Conservation (phyloP, 1,140 invertebrate species). For the Cherax quadricarinatus region DNA sequence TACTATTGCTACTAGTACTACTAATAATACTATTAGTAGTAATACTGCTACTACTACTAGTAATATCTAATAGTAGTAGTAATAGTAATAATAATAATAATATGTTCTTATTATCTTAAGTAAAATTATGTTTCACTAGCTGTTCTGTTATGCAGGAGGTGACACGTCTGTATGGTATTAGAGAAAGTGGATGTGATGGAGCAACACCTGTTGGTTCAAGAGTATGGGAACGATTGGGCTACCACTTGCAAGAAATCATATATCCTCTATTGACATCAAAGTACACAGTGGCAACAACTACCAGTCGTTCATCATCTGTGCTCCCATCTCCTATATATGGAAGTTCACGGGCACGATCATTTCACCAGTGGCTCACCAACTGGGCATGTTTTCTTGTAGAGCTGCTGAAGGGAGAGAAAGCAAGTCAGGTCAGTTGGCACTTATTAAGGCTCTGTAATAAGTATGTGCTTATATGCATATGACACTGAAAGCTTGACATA, state of each 20-base stretch:
- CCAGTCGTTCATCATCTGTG: neutral
- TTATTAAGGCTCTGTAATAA: neutral
- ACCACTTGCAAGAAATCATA: slow-evolving; percentile 77
- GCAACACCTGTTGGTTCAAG: slow-evolving; percentile 41
- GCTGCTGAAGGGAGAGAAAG: slow-evolving; percentile 75
- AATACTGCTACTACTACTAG: too few relatives aligned
- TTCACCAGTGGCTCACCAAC: slow-evolving; percentile 78
- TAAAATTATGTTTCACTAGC: too few relatives aligned
- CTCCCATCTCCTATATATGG: slow-evolving; percentile 77
- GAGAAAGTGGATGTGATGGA: slow-evolving; percentile 49
- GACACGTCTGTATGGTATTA: slow-evolving; percentile 63
- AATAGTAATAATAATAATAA: too few relatives aligned
- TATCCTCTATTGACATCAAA: slow-evolving; percentile 77
- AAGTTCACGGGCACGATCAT: slow-evolving; percentile 76
- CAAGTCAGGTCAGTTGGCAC: slow-evolving; percentile 45
- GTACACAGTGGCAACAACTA: slow-evolving; percentile 73
- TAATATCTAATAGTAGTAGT: too few relatives aligned
- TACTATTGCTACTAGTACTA: too few relatives aligned
- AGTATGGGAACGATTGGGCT: slow-evolving; percentile 54
- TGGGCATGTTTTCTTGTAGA: slow-evolving; percentile 77
- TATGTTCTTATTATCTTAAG: too few relatives aligned
- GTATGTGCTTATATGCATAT: too few relatives aligned
- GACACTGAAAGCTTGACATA: too few relatives aligned
- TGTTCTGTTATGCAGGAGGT: slow-evolving; percentile 49
- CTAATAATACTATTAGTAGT: too few relatives aligned